Conservation (phyloP, 2,797 vertebrate genomes). For the Malacoctenus gilli region DNA sequence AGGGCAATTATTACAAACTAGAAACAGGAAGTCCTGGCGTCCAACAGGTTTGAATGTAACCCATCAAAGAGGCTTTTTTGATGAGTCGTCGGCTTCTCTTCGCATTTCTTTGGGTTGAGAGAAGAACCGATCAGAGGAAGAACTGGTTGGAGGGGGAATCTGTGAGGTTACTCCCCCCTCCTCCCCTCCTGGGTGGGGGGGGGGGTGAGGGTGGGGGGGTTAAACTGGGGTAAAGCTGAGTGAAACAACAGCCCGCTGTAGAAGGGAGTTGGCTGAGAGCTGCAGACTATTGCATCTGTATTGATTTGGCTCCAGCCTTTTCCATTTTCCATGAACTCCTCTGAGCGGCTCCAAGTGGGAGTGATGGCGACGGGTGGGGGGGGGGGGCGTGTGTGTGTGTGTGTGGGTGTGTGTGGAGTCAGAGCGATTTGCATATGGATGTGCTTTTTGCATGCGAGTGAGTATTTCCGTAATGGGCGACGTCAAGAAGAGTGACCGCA, state of each 20-base stretch:
- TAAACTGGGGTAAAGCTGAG: slow-evolving; percentile 55
- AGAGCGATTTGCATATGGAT: slow-evolving; percentile 63
- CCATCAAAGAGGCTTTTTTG: too few relatives aligned
- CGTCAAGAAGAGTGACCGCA: slow-evolving; percentile 8
- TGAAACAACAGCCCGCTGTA: slow-evolving; percentile 67
- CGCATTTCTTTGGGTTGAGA: too few relatives aligned
- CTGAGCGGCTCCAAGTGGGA: slow-evolving; percentile 75
- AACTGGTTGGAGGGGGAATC: too few relatives aligned
- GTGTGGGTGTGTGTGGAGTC: slow-evolving; percentile 47
- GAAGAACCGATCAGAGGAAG: too few relatives aligned
- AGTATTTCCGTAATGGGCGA: slow-evolving; percentile 16
- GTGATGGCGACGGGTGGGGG: slow-evolving; percentile 71
- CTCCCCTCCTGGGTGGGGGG: slow-evolving; percentile 14
- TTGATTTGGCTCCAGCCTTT: slow-evolving; percentile 80
- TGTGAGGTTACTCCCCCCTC: too few relatives aligned
- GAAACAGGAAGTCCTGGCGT: too few relatives aligned
- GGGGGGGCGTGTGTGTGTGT: slow-evolving; percentile 73
- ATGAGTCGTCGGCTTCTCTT: too few relatives aligned
- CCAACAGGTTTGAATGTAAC: too few relatives aligned
- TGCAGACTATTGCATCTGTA: slow-evolving; percentile 84
- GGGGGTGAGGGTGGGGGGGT: slow-evolving; percentile 4
- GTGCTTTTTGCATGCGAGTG: slow-evolving; percentile 20
- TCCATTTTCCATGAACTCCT: slow-evolving; percentile 84
- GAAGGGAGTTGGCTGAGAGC: slow-evolving; percentile 72
- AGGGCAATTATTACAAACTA: too few relatives aligned